Conservation (phyloP, 2,113 vertebrate genomes). For the Numida meleagris region DNA sequence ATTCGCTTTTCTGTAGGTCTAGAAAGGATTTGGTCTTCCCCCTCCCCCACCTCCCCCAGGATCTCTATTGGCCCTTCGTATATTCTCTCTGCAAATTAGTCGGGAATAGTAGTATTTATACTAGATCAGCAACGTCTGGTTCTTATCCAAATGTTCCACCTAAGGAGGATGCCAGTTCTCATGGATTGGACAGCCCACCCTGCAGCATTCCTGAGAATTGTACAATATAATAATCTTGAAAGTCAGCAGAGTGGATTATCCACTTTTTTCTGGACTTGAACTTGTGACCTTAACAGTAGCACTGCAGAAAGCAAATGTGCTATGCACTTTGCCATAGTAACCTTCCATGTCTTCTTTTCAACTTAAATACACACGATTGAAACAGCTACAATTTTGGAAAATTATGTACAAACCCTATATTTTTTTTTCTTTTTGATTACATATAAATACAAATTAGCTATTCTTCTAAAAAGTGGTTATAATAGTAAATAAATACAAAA, state of each 20-base stretch:
- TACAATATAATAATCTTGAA: conserved; percentile 87
- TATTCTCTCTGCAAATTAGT: conserved; percentile 65
- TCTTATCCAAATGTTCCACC: conserved; percentile 79
- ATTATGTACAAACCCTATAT: conserved; percentile 90
- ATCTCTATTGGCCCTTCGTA: conserved; percentile 70
- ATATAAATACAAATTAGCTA: conserved; percentile 99
- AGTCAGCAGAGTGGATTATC: conserved; percentile 86
- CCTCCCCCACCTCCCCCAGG: conserved; percentile 8
- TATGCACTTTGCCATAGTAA: conserved; percentile 84
- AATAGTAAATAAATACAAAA: conserved; percentile 99
- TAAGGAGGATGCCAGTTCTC: conserved; percentile 79
- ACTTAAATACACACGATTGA: conserved; percentile 86
- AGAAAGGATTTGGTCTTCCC: conserved; percentile 50
- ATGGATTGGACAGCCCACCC: conserved; percentile 81
- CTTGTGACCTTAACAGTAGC: conserved; percentile 87
- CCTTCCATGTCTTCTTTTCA: conserved; percentile 83
- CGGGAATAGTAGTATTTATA: conserved; percentile 61
- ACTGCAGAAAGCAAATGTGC: conserved; percentile 83
- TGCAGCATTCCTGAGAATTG: conserved; percentile 86
- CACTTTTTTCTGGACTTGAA: conserved; percentile 84
- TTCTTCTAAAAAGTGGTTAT: conserved; percentile 99
- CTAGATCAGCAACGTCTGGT: conserved; percentile 76
- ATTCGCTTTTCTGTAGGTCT: conserved; percentile 75
- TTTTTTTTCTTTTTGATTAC: conserved; percentile 90
- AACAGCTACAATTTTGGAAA: conserved; percentile 82